Percentiles rank a stretch among this genome's conserved stretches.
phyloP scores from a whole-genome alignment of 2,113 vertebrate species.

The Microcebus ravelobensis region DNA sequence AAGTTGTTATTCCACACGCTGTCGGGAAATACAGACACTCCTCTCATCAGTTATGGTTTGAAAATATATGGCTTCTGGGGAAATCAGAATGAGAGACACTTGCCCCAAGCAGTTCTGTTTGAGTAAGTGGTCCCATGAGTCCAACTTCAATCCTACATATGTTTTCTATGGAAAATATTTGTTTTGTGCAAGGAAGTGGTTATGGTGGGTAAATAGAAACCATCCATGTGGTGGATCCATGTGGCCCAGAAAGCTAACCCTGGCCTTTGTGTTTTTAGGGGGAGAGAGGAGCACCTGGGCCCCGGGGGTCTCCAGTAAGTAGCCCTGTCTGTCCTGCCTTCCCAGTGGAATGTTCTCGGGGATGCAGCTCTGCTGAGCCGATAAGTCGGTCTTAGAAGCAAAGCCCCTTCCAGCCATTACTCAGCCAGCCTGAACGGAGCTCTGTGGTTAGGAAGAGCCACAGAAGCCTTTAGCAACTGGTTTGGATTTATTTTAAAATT shows the following conservation, averaged over 20 bases:
- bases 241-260: constrained; percentile 13
- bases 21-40: not conserved
- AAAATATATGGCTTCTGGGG: not conserved
- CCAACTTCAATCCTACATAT: not conserved
- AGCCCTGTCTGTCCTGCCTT: constrained; percentile 11
- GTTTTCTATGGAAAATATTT: not conserved
- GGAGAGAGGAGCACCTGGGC: constrained; percentile 94
- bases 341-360: not conserved
- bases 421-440: not conserved
- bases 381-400: not conserved
- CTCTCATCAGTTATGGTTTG: not conserved
- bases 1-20: not conserved
- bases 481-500: not conserved
- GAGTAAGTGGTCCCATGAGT: not conserved
- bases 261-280: constrained; percentile 89
- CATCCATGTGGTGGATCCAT: not conserved
- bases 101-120: not conserved
- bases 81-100: not conserved
- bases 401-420: not conserved
- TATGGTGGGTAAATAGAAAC: not conserved
- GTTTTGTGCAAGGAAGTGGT: not conserved
- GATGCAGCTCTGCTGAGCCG: no score
- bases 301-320: constrained; percentile 96
- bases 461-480: not conserved
- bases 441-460: not conserved